Conservation (phyloP, 2,797 vertebrate genomes). For the Sebastes hubbsi region DNA sequence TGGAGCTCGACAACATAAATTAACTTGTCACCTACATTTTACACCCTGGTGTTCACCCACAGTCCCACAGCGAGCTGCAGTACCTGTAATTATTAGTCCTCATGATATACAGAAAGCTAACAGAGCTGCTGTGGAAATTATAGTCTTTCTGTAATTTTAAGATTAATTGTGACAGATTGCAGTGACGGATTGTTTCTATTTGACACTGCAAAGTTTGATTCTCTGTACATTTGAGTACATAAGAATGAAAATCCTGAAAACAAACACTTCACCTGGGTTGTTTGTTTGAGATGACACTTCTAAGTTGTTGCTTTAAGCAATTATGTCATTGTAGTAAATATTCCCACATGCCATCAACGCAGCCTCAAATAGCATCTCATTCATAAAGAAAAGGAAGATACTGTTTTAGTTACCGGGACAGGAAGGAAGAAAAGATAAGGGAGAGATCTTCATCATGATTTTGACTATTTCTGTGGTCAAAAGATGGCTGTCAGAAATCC, state of each 20-base stretch:
- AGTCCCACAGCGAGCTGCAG: background rate
- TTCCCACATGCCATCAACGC: background rate
- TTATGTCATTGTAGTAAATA: background rate
- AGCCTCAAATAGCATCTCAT: background rate
- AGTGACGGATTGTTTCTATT: background rate
- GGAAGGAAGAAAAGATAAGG: background rate
- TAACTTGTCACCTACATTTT: slow-evolving; percentile 12
- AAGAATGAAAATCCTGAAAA: background rate
- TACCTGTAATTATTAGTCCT: slow-evolving; percentile 6
- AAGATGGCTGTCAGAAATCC: background rate
- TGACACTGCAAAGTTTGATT: background rate
- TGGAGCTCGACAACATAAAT: slow-evolving; percentile 15
- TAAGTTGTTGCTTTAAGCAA: background rate
- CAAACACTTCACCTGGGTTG: background rate
- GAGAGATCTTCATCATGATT: background rate
- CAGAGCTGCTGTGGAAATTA: background rate
- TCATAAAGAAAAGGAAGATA: background rate
- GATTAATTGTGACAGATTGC: background rate
- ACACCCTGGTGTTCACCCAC: background rate
- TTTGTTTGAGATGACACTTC: background rate
- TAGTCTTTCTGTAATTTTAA: background rate
- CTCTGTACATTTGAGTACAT: background rate
- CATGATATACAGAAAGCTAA: background rate
- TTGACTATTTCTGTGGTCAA: too few relatives aligned
- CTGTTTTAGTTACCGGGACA: background rate